Conservation (phyloP, 1,140 invertebrate genomes). For the Drosophila equinoxialis region DNA sequence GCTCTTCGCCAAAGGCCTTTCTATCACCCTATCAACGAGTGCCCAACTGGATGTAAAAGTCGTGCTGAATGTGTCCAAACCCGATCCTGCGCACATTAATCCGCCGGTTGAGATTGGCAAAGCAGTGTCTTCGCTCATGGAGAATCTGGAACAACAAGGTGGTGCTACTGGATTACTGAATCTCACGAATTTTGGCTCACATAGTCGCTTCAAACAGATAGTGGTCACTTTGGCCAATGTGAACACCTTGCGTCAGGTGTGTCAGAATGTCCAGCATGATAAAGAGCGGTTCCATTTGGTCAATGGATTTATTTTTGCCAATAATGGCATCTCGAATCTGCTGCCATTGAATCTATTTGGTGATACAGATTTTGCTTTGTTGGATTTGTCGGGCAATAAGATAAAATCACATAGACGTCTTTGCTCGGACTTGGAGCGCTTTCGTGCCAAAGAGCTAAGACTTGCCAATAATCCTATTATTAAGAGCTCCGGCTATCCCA, state of each 20-base stretch:
- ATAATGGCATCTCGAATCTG: slow-evolving; percentile 46
- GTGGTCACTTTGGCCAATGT: slow-evolving; percentile 51
- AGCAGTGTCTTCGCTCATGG: slow-evolving; percentile 32
- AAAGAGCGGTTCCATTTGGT: slow-evolving; percentile 34
- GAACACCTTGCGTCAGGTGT: slow-evolving; percentile 42
- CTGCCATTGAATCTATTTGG: slow-evolving; percentile 40
- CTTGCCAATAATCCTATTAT: slow-evolving; percentile 67
- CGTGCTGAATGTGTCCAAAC: slow-evolving; percentile 39
- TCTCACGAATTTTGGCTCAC: slow-evolving; percentile 36
- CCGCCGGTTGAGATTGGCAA: slow-evolving; percentile 42
- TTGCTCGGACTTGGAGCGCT: slow-evolving; percentile 39
- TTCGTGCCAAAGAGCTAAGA: slow-evolving; percentile 57
- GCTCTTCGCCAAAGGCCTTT: slow-evolving; percentile 39
- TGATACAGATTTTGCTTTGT: slow-evolving; percentile 46
- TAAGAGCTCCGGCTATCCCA: slow-evolving; percentile 47
- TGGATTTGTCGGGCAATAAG: slow-evolving; percentile 57
- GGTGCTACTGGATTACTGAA: slow-evolving; percentile 44
- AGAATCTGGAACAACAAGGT: slow-evolving; percentile 29
- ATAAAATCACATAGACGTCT: slow-evolving; percentile 46
- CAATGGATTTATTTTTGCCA: slow-evolving; percentile 51
- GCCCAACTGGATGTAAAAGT: slow-evolving; percentile 23
- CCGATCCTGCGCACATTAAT: not conserved
- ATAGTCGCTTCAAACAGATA: slow-evolving; percentile 39
- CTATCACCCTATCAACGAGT: slow-evolving; percentile 12
- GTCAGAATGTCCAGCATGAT: slow-evolving; percentile 48